These are phyloP conservation scores for Sorex maritimensis DNA, from an alignment of 2,797 vertebrate species.

Conservation along the genomic window DNA sequence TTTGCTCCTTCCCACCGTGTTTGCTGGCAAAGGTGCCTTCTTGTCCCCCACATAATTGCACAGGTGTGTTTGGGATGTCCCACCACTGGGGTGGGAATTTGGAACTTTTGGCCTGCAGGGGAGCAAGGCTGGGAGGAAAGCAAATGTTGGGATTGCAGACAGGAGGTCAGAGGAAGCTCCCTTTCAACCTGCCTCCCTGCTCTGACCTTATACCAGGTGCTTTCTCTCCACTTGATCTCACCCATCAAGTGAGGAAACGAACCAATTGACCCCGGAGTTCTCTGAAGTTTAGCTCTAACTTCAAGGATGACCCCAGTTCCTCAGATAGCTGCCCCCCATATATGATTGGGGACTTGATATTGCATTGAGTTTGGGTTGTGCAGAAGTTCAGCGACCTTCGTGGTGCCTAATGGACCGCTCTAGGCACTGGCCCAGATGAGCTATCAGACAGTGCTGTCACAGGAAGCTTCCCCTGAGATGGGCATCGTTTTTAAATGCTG, in stretches of 20 bases:
- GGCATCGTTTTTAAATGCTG: neutral
- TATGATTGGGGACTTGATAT: neutral
- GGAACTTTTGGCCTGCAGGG: neutral
- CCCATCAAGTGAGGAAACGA: neutral
- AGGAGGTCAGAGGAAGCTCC: neutral
- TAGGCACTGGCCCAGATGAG: too few species aligned
- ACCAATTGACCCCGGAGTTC: neutral
- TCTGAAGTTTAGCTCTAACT: constrained; percentile 24
- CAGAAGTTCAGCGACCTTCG: neutral
- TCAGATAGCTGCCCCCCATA: neutral
- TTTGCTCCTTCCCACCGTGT: neutral
- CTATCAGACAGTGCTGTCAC: neutral
- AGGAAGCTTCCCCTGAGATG: neutral
- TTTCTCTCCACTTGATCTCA: neutral
- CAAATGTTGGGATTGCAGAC: neutral
- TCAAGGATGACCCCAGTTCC: neutral
- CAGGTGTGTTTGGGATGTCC: constrained; percentile 37
- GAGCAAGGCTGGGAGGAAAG: neutral
- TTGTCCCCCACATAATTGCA: neutral
- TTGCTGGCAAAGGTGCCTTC: constrained; percentile 18
- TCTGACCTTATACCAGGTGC: neutral
- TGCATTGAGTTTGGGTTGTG: neutral
- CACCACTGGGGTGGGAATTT: neutral
- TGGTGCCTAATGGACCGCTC: neutral
- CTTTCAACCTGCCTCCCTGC: neutral